Percentiles rank a stretch among this genome's conserved stretches.
These are phyloP conservation scores for Linyphia triangularis DNA, from an alignment of 2,888 invertebrate species.

Conservation along the genomic window DNA sequence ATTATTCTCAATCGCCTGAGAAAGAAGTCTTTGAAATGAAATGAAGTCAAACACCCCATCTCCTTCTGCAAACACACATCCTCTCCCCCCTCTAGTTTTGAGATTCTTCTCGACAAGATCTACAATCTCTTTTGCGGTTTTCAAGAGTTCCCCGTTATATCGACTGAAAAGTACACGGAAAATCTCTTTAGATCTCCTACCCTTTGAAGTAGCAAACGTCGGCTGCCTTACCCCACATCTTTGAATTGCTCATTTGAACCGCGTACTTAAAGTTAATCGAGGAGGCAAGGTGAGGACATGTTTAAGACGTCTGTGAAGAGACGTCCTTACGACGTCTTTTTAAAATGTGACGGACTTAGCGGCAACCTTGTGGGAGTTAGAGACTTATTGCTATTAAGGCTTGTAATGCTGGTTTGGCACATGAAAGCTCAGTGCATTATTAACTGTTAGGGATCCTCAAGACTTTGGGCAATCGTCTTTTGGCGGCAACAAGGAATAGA, in stretches of 20 bases:
- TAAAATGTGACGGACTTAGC: conserved; percentile 72
- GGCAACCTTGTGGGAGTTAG: conserved; percentile 27
- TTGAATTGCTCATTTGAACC: conserved; percentile 72
- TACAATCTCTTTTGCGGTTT: conserved; percentile 69
- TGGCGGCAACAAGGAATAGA: conserved; percentile 39
- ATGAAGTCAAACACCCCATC: conserved; percentile 50
- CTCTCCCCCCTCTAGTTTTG: conserved; percentile 10
- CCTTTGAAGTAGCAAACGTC: conserved; percentile 49
- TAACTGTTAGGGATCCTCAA: conserved; percentile 37
- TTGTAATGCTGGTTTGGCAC: conserved; percentile 10
- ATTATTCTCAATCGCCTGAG: conserved; percentile 9
- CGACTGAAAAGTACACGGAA: conserved; percentile 32
- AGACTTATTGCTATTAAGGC: conserved; percentile 15
- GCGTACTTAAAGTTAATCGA: conserved; percentile 72
- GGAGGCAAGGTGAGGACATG: conserved; percentile 41
- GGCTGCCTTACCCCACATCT: neutral
- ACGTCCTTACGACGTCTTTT: conserved; percentile 19
- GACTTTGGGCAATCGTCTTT: conserved; percentile 28
- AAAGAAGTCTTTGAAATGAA: conserved; percentile 29
- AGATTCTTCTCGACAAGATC: conserved; percentile 60
- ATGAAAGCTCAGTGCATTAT: conserved; percentile 55
- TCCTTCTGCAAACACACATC: conserved; percentile 32
- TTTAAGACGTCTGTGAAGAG: neutral
- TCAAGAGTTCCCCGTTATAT: conserved; percentile 67
- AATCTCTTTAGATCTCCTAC: conserved; percentile 56